Evolutionary conservation across 2,113 vertebrate genomes (phyloP).

Genomic region (Amia ocellicauda): DNA sequence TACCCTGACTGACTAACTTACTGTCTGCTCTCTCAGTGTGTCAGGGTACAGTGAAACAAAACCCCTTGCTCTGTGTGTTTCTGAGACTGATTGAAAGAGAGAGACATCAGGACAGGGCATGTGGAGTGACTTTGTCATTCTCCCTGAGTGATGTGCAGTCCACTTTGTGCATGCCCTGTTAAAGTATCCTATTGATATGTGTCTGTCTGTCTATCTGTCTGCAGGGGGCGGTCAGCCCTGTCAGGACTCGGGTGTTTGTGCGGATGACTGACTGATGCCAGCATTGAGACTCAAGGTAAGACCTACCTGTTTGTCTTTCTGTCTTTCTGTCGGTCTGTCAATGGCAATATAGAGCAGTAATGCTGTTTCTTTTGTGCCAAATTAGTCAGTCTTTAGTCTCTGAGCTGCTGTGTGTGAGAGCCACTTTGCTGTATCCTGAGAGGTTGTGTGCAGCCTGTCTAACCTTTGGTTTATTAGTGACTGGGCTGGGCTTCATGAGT

Average conservation of each 20-base stretch:
- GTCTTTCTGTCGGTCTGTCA: background rate
- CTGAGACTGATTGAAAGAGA: no score
- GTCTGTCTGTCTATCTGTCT: background rate
- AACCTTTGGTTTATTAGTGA: background rate
- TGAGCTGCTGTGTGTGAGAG: background rate
- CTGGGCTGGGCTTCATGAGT: background rate
- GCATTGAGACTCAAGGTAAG: constrained; percentile 11
- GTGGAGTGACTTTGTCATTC: no score
- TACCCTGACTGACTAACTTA: no score
- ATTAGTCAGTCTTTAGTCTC: background rate
- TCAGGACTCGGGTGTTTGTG: no score
- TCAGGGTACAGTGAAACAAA: no score
- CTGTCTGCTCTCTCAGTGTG: no score
- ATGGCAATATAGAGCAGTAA: background rate
- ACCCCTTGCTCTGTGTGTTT: no score
- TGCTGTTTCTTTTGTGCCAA: background rate
- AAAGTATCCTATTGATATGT: no score
- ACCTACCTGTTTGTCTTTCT: background rate
- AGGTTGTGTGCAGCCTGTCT: background rate
- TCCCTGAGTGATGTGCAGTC: no score
- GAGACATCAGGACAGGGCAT: no score
- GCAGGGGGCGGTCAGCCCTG: constrained; percentile 3
- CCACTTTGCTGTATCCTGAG: no score
- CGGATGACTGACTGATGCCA: constrained; percentile 20
- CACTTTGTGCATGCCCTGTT: no score